Percentiles rank a stretch among this genome's conserved stretches.
Conservation (phyloP, 2,113 vertebrate species). For the Tichodroma muraria region DNA sequence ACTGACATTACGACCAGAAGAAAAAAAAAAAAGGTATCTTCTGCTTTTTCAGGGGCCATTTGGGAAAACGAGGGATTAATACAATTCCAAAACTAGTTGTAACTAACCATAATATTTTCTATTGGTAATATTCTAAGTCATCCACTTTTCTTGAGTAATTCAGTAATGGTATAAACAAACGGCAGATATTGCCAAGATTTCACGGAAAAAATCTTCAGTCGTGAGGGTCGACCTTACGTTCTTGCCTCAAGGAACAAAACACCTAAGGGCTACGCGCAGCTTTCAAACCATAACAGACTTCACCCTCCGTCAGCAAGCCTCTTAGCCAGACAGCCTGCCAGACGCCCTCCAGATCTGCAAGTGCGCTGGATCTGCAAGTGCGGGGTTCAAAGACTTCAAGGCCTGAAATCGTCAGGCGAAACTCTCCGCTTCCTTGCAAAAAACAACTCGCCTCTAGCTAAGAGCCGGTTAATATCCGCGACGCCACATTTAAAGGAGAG, state of each 20-base stretch:
- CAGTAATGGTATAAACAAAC: accelerated
- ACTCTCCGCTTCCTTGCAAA: no score
- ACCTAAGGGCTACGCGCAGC: neutral
- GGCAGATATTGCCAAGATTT: neutral
- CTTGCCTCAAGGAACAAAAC: neutral
- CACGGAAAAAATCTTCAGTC: neutral
- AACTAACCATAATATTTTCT: neutral
- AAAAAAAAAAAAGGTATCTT: neutral
- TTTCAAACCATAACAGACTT: neutral
- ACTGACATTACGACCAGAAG: accelerated
- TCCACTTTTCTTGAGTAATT: neutral
- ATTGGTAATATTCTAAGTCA: neutral
- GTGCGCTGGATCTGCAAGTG: neutral
- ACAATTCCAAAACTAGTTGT: neutral
- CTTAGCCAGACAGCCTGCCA: neutral
- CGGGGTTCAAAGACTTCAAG: neutral
- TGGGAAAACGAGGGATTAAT: neutral
- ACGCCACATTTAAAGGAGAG: neutral
- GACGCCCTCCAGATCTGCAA: neutral
- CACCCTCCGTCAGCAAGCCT: neutral
- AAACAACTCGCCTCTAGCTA: neutral
- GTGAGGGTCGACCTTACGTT: neutral
- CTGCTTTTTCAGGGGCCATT: neutral
- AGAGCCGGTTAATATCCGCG: neutral
- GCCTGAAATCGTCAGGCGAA: neutral